Conservation (phyloP, 2,113 vertebrate genomes). For the Antennarius striatus region DNA sequence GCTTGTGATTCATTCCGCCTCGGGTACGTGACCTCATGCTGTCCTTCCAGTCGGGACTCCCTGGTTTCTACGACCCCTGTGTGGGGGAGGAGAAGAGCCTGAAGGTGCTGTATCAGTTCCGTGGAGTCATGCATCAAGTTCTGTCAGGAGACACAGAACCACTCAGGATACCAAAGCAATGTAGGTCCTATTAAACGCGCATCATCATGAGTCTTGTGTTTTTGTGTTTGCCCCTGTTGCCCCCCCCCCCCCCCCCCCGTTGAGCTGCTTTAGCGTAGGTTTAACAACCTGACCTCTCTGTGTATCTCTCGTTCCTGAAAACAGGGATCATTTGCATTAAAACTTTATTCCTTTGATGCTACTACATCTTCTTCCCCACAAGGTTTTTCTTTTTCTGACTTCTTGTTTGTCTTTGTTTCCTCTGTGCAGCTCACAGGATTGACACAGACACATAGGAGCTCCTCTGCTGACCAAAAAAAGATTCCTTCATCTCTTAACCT, state of each 20-base stretch:
- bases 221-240: too few relatives aligned
- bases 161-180: conserved; percentile 99
- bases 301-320: conserved; percentile 15
- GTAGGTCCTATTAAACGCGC: conserved; percentile 76
- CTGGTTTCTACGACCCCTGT: conserved; percentile 96
- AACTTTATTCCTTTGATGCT: not conserved
- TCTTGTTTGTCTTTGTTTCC: conserved; percentile 14
- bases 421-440: conserved; percentile 91
- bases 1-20: not conserved
- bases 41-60: conserved; percentile 87
- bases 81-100: conserved; percentile 97
- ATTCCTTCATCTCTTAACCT: conserved; percentile 51
- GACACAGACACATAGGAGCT: conserved; percentile 89
- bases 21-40: conserved; percentile 23
- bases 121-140: conserved; percentile 96
- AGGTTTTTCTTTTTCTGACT: conserved; percentile 10
- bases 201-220: too few relatives aligned
- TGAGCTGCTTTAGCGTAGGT: conserved; percentile 2
- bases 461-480: conserved; percentile 55
- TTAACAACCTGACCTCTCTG: conserved; percentile 3
- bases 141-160: conserved; percentile 89
- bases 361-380: too few relatives aligned
- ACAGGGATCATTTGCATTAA: conserved; percentile 7
- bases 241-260: too few relatives aligned
- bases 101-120: conserved; percentile 98